phyloP scores from a whole-genome alignment of 1,140 invertebrate genomes.

The Bombus confusus region DNA sequence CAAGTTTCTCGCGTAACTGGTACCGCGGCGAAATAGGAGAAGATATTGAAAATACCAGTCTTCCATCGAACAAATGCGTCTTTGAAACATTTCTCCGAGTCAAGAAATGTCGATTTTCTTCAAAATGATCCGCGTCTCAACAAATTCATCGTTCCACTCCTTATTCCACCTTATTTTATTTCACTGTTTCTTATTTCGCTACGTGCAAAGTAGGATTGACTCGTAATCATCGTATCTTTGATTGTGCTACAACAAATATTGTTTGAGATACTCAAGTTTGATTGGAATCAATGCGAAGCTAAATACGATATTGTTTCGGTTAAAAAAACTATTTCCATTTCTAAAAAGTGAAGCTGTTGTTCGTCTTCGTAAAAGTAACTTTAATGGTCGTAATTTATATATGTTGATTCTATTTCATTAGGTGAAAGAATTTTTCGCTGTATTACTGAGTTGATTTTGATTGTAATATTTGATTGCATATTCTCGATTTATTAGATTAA shows the following conservation, averaged over 20 bases:
- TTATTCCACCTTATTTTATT: neutral
- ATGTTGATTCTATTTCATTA: neutral
- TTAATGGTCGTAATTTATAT: neutral
- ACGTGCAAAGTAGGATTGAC: neutral
- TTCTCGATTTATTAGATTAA: neutral
- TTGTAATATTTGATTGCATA: neutral
- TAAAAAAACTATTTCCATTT: neutral
- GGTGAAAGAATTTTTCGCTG: neutral
- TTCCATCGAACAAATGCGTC: neutral
- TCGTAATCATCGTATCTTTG: neutral
- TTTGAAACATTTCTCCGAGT: no score
- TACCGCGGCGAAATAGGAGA: neutral
- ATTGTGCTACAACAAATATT: neutral
- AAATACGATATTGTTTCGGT: neutral
- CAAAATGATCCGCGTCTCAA: neutral
- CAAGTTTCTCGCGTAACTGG: slow-evolving; percentile 39
- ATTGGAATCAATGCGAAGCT: neutral
- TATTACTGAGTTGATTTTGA: neutral
- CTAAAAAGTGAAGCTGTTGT: neutral
- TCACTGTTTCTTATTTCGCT: neutral
- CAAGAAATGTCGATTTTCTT: neutral
- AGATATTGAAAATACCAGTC: neutral
- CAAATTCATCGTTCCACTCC: neutral
- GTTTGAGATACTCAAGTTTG: neutral
- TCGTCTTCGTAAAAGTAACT: neutral